Evolutionary conservation across 1,140 invertebrate genomes (phyloP).

Genomic region (Dendrolimus kikuchii): DNA sequence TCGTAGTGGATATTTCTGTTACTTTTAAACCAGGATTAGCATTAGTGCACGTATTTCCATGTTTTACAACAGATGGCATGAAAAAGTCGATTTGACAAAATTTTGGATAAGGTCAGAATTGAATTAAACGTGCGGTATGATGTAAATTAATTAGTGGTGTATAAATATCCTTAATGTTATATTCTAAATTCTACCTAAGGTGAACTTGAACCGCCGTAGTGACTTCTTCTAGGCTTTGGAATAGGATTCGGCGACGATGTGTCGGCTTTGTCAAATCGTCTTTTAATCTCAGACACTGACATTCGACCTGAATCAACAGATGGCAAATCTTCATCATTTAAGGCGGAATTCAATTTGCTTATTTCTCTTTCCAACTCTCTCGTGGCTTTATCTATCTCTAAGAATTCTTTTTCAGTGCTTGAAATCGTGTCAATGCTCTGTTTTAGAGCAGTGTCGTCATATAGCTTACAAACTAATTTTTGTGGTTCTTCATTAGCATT

Average conservation of each 20-base stretch:
- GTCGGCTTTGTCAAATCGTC: constrained; percentile 53
- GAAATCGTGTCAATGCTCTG: constrained; percentile 56
- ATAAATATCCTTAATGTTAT: too few species aligned
- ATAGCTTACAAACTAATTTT: constrained; percentile 60
- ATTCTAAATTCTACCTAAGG: constrained; percentile 7
- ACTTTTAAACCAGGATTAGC: too few species aligned
- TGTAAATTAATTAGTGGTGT: too few species aligned
- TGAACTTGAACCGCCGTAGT: constrained; percentile 45
- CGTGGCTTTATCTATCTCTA: constrained; percentile 64
- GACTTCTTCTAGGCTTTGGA: constrained; percentile 67
- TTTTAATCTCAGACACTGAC: constrained; percentile 59
- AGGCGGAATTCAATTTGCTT: constrained; percentile 55
- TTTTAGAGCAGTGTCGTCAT: constrained; percentile 38
- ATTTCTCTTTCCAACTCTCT: constrained; percentile 61
- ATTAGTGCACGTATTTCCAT: too few species aligned
- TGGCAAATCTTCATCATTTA: constrained; percentile 48
- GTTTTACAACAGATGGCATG: too few species aligned
- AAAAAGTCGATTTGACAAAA: too few species aligned
- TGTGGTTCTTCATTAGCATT: constrained; percentile 53
- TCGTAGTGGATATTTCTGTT: too few species aligned
- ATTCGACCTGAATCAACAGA: constrained; percentile 24
- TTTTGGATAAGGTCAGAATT: too few species aligned
- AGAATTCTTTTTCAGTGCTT: constrained; percentile 65
- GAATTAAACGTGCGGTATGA: too few species aligned
- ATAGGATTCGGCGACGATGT: constrained; percentile 62